Evolutionary conservation across 2,888 invertebrate species (phyloP).

Genomic region (Andrena minutula): DNA sequence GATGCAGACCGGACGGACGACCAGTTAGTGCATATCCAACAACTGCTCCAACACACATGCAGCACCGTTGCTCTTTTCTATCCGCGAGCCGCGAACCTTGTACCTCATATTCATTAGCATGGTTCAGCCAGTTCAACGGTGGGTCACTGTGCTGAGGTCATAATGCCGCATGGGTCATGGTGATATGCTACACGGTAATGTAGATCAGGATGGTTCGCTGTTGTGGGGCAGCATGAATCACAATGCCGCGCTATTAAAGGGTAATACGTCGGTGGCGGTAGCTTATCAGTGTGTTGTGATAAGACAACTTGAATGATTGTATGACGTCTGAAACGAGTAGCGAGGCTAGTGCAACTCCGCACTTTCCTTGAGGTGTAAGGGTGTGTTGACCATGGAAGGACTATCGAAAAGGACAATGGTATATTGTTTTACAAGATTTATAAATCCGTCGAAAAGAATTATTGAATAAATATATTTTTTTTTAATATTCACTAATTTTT

Average conservation of each 20-base stretch:
- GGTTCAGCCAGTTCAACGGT: constrained; percentile 23
- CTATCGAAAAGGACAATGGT: too few relatives aligned
- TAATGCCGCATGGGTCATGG: constrained; percentile 10
- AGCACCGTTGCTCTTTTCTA: not conserved
- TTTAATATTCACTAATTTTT: too few relatives aligned
- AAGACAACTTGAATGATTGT: not conserved
- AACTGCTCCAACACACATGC: constrained; percentile 18
- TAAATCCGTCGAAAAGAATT: too few relatives aligned
- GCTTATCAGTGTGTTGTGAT: not conserved
- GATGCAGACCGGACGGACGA: not conserved
- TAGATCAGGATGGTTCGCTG: constrained; percentile 3
- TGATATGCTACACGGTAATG: constrained; percentile 3
- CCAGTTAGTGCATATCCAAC: constrained; percentile 4
- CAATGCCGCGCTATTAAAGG: not conserved
- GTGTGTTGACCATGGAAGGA: too few relatives aligned
- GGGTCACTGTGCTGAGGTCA: constrained; percentile 10
- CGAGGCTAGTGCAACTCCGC: not conserved
- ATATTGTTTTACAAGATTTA: too few relatives aligned
- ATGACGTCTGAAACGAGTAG: not conserved
- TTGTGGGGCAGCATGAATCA: constrained; percentile 18
- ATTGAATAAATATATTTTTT: too few relatives aligned
- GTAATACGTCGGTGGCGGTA: not conserved
- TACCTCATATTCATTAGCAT: constrained; percentile 18
- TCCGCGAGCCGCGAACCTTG: not conserved
- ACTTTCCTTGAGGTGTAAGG: not conserved